Evolutionary conservation across 2,888 invertebrate genomes (phyloP), one percentile per base, ranked within the genome.

Genomic region (Morpho deidamia): DNA sequence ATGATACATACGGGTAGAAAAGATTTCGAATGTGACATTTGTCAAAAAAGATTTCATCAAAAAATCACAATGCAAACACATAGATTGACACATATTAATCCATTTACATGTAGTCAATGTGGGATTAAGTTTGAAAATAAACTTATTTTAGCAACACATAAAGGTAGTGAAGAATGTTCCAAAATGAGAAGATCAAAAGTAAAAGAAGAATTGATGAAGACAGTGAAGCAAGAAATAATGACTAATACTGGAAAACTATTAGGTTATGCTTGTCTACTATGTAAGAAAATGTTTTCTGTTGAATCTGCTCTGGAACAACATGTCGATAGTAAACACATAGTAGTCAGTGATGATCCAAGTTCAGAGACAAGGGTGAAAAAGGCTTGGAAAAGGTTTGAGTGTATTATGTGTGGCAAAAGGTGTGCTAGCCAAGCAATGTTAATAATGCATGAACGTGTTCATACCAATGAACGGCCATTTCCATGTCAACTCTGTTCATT

Each of bases 61-160:
- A 90, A 88, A 66, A 87, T 86, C 10, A 86, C 89, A 1, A 86
- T 90, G 89, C 89, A 89, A 60, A 89, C 89, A 0, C 90, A 90
- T 54, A 70, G 83, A 52, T 54, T 89, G 34, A 87, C 86, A 0
- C 90, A 90, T 48, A 66, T 83, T 52, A 79, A 85, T 48, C 79
- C 81, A 0, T 76, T 78, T 48, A 68, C 74, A 0, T 90, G 90
- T 59, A 74, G 72, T 8, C 70, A 76, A n/a, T 90, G 90, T 45
- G 83, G 83, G 0, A 62, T 70, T 43, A 67, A 74, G 0, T 90
- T 88, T 60, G 75, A 77, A 12, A 77, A 69, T 45, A 81, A 80
- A 60, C 60, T 67, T 7, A 65, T 58, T 0, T 65, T 87, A 39
- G 51, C 68, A 0, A 51, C 65, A 9, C 87, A 86, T 23, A 81